Base-by-base conservation (phyloP, 1,140 invertebrate genomes). In the Euborellia annulipes region DNA sequence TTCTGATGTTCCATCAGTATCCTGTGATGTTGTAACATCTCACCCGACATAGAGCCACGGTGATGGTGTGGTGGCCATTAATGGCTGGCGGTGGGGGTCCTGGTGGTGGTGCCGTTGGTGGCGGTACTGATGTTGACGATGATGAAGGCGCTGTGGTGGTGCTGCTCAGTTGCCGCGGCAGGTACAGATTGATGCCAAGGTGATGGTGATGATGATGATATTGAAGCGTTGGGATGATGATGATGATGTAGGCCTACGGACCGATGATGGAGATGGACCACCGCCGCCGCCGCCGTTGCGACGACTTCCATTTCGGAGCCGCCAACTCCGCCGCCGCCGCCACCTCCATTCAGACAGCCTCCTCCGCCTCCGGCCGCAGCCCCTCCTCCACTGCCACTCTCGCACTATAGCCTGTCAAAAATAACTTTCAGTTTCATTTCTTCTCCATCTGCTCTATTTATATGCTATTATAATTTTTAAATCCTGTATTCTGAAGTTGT, bases 351-450 rank as follows among this genome's bases (percentile, higher is more conserved):
- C n/a, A n/a, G n/a, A n/a, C 43, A 42, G 47, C 52, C 52, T 40
- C 56, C 57, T 51, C 45, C 53, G 44, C 20, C 17, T 18, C 32
- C 44, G 16, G 36, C 46, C 36, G 43, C 40, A 42, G 58, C 57
- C 51, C 55, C 56, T 41, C 62, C 63, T 68, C 65, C 58, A 65
- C 65, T 68, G n/a, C n/a, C n/a, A n/a, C n/a, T n/a, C n/a, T n/a
- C n/a, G n/a, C n/a, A n/a, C n/a, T n/a, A n/a, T n/a, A n/a, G n/a
- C n/a, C n/a, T n/a, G n/a, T n/a, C n/a, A n/a, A n/a, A n/a, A n/a
- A n/a, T n/a, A n/a, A n/a, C n/a, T n/a, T n/a, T n/a, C n/a, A n/a
- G n/a, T n/a, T n/a, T n/a, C n/a, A n/a, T n/a, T n/a, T n/a, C n/a
- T n/a, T n/a, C n/a, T n/a, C n/a, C n/a, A n/a, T n/a, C n/a, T n/a